Evolutionary conservation across 2,113 vertebrate genomes (phyloP), one percentile per base, ranked within the genome.

Genomic region (Tricholaema leucomelas): DNA sequence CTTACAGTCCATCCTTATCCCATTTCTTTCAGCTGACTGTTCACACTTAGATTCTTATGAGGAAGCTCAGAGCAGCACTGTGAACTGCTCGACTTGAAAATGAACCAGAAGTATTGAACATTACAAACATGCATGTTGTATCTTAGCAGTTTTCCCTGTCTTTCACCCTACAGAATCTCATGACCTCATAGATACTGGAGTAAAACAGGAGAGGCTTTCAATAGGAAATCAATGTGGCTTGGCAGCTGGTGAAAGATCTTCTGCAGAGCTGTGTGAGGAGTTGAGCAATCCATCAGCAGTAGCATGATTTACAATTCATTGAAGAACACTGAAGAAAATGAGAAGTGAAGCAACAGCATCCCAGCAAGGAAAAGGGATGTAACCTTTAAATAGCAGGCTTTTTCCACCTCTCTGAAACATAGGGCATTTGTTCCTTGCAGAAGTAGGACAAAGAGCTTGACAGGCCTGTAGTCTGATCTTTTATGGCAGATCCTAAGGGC

Each of bases 131-230:
- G 80, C 0, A 0, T 23, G 27, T 56, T 64, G n/a, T 65, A 75
- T 89, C 60, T 89, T 25, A 38, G 58, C 66, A 38, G 27, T 71
- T 87, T 61, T 92, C 60, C 40, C 31, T 87, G 56, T 72, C 38
- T 87, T 82, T 30, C 35, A 60, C 30, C 21, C 27, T 54, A 15
- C 60, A 66, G 65, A 28, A 77, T 75, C 90, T 88, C 44, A 23
- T 67, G 91, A 85, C 28, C 30, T 36, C 38, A 12, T 9, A 65
- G 58, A 46, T 74, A 54, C 13, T n/a, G 54, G 5, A 83, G 72
- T 15, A 50, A 71, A 93, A 91, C 79, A 94, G 70, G 54, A 88
- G 87, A 87, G 30, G 38, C 67, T 92, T 95, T 95, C 81, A 80
- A 33, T 42, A 35, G 48, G 77, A 89, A 93, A 87, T 85, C 84